Conservation (phyloP, 2,113 vertebrate species). For the Gasterosteus aculeatus region DNA sequence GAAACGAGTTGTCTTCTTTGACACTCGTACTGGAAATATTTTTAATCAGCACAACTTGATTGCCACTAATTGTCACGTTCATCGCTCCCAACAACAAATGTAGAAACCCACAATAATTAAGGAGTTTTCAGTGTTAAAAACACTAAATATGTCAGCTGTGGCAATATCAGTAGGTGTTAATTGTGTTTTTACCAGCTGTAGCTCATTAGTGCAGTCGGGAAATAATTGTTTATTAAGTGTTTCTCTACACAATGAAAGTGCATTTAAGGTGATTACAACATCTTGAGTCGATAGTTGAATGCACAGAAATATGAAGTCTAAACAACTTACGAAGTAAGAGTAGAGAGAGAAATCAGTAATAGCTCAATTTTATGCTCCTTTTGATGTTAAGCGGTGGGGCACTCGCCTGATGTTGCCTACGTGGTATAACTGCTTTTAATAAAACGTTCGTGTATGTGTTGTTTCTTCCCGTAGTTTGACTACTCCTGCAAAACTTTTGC, state of each 20-base stretch:
- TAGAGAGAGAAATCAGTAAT: not conserved
- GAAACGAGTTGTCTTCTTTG: not conserved
- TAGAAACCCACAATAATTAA: slow-evolving; percentile 27
- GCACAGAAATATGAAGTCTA: not conserved
- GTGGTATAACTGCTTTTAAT: slow-evolving; percentile 6
- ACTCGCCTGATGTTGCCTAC: not conserved
- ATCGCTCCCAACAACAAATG: slow-evolving; percentile 20
- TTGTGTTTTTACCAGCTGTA: slow-evolving; percentile 33
- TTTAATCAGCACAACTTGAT: slow-evolving; percentile 18
- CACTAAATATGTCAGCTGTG: slow-evolving; percentile 23
- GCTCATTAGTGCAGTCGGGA: slow-evolving; percentile 35
- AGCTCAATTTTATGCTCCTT: slow-evolving; percentile 21
- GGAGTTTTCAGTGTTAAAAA: slow-evolving; percentile 1
- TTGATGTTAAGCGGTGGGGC: slow-evolving; percentile 15
- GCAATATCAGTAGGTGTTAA: slow-evolving; percentile 26
- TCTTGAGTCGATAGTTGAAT: slow-evolving; percentile 1
- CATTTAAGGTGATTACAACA: slow-evolving; percentile 40
- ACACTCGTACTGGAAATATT: not conserved
- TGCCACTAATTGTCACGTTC: slow-evolving; percentile 13
- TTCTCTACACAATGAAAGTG: slow-evolving; percentile 31
- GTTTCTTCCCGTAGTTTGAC: slow-evolving; percentile 27
- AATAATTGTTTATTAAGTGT: slow-evolving; percentile 21
- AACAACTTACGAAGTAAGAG: slow-evolving; percentile 8
- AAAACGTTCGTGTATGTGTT: slow-evolving; percentile 30
- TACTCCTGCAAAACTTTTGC: slow-evolving; percentile 26